Conservation (phyloP, 1,140 invertebrate species). For the Antheraea pernyi region DNA sequence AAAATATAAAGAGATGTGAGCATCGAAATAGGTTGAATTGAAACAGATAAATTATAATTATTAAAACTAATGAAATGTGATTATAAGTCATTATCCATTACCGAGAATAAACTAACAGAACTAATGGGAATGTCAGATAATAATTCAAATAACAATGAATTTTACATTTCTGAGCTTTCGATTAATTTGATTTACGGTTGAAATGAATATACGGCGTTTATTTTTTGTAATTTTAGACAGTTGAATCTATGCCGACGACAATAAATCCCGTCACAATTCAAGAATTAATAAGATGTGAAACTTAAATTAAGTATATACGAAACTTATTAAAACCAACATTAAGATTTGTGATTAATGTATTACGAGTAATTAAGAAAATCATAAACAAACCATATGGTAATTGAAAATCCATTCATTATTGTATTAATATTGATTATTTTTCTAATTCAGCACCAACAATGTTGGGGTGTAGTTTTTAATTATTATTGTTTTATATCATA, state of each 20-base stretch:
- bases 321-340: neutral
- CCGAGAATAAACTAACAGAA: neutral
- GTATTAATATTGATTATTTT: too few relatives aligned
- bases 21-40: too few relatives aligned
- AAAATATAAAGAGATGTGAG: too few relatives aligned
- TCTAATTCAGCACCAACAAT: too few relatives aligned
- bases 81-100: neutral
- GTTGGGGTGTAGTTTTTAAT: too few relatives aligned
- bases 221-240: constrained; percentile 2
- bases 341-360: too few relatives aligned
- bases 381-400: too few relatives aligned
- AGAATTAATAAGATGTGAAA: neutral
- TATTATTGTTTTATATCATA: too few relatives aligned
- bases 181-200: neutral
- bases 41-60: neutral
- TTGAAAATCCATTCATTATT: too few relatives aligned
- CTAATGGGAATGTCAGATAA: neutral
- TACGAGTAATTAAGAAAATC: too few relatives aligned
- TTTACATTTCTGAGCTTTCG: neutral
- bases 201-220: constrained; percentile 1
- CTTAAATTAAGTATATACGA: neutral
- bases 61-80: neutral
- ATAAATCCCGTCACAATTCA: neutral
- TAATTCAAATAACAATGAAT: neutral
- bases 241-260: neutral